Percentiles rank a stretch among this genome's conserved stretches.
phyloP scores from a whole-genome alignment of 2,113 vertebrate genomes.

The Cyprinodon brontotheroides region DNA sequence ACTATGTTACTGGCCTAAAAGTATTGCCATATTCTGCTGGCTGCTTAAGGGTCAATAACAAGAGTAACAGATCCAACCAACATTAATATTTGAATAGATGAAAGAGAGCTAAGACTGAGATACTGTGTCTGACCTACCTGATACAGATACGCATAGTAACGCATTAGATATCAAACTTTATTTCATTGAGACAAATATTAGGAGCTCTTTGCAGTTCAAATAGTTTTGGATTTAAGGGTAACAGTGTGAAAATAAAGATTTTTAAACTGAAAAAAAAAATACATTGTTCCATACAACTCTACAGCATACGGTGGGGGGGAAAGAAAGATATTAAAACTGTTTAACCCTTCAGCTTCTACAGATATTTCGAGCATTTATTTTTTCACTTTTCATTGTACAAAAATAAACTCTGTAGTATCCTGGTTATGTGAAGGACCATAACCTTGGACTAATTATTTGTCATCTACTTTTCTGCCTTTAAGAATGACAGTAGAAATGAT shows the following conservation, averaged over 20 bases:
- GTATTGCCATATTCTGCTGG: constrained; percentile 42
- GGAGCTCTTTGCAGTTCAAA: constrained; percentile 11
- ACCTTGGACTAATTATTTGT: too few species aligned
- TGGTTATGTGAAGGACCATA: too few species aligned
- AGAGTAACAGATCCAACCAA: constrained; percentile 71
- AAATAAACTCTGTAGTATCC: too few species aligned
- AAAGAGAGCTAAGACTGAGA: constrained; percentile 70
- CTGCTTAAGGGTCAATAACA: constrained; percentile 62
- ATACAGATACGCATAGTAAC: constrained; percentile 53
- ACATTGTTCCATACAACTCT: neutral
- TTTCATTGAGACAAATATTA: constrained; percentile 40
- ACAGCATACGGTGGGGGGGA: neutral
- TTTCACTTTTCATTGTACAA: too few species aligned
- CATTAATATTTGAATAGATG: constrained; percentile 79
- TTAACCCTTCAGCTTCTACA: too few species aligned
- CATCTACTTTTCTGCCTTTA: too few species aligned
- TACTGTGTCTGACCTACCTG: constrained; percentile 58
- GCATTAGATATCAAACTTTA: constrained; percentile 67
- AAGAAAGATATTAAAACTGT: too few species aligned
- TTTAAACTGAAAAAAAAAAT: neutral
- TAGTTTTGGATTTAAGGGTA: neutral
- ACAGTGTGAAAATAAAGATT: neutral
- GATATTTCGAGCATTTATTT: too few species aligned
- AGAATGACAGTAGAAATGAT: too few species aligned
- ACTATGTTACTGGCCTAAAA: constrained; percentile 52